A percentile compares a stretch with the other conserved stretches of the same genome.
phyloP scores from a whole-genome alignment of 1,140 invertebrate species.

The Melanaphis sacchari region DNA sequence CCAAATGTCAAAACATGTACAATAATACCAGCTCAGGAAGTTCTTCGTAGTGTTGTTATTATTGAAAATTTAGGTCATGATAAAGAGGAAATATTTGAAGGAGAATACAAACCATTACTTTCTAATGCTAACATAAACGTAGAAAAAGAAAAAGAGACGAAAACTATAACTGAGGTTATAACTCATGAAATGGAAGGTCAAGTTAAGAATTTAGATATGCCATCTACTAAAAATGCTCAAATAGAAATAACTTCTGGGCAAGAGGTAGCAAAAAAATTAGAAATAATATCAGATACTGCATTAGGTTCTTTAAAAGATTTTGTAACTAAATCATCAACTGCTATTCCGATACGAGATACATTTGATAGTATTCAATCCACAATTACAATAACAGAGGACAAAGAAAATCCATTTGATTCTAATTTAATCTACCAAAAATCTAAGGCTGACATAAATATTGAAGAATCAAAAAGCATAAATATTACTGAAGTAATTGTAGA shows the following conservation, averaged over 20 bases:
- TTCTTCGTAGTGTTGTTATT: slow-evolving; percentile 35
- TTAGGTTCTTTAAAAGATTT: slow-evolving; percentile 7
- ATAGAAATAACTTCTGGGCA: slow-evolving; percentile 58
- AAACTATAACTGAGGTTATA: slow-evolving; percentile 63
- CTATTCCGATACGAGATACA: slow-evolving; percentile 18
- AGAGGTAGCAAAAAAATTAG: slow-evolving; percentile 48
- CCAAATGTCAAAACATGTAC: neutral
- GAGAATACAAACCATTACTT: slow-evolving; percentile 14
- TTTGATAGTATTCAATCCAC: slow-evolving; percentile 32
- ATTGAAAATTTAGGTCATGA: slow-evolving; percentile 21
- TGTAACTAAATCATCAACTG: neutral
- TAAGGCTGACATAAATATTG: slow-evolving; percentile 58
- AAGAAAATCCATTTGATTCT: slow-evolving; percentile 22
- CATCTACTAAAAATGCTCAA: slow-evolving; percentile 63
- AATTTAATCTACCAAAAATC: slow-evolving; percentile 47
- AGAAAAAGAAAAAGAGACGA: slow-evolving; percentile 35
- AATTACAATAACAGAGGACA: slow-evolving; percentile 8
- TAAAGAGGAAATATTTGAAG: slow-evolving; percentile 54
- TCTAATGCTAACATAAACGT: neutral
- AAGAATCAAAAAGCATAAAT: slow-evolving; percentile 59
- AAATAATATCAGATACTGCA: slow-evolving; percentile 11
- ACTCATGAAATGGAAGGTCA: slow-evolving; percentile 63
- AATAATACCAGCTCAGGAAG: slow-evolving; percentile 38
- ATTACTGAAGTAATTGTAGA: slow-evolving; percentile 46
- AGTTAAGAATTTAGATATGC: slow-evolving; percentile 61